These are phyloP conservation scores for Chrysogorgia sp. DNA, from an alignment of 92 coral and sea anemone genomes.

Conservation along the genomic window DNA sequence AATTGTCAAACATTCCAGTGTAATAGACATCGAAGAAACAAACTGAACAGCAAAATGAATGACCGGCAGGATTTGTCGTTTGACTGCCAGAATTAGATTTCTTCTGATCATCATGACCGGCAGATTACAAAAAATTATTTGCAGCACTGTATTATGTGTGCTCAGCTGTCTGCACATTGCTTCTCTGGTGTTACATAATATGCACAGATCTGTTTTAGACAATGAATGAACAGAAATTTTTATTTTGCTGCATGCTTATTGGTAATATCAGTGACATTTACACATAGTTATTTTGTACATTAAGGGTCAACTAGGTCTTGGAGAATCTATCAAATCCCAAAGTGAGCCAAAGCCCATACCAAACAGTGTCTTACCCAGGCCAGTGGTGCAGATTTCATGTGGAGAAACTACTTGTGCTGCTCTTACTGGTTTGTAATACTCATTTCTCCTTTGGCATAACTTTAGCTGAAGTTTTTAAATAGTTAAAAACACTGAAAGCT, in stretches of 20 bases:
- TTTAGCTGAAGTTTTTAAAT: neutral
- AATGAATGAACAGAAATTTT: no score
- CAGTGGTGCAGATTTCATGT: conserved; percentile 61
- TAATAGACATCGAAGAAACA: no score
- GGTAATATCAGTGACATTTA: neutral
- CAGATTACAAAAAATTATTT: no score
- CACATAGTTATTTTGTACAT: neutral
- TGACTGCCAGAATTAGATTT: no score
- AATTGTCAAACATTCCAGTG: no score
- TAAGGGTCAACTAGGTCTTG: conserved; percentile 96
- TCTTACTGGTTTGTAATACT: conserved; percentile 82
- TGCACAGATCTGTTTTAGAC: neutral
- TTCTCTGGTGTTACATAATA: neutral
- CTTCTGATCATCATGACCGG: no score
- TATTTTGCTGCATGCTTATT: conserved; percentile 6
- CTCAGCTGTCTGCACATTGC: neutral
- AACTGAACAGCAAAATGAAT: no score
- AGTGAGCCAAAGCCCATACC: conserved; percentile 63
- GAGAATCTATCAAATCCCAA: conserved; percentile 70
- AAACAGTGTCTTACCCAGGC: conserved; percentile 53
- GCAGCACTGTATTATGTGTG: no score
- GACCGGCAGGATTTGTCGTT: no score
- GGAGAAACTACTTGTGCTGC: conserved; percentile 97
- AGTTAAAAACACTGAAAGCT: no score
- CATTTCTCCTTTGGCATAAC: no score